Base-by-base conservation (phyloP, 2,797 vertebrate genomes). In the Chanos chanos region DNA sequence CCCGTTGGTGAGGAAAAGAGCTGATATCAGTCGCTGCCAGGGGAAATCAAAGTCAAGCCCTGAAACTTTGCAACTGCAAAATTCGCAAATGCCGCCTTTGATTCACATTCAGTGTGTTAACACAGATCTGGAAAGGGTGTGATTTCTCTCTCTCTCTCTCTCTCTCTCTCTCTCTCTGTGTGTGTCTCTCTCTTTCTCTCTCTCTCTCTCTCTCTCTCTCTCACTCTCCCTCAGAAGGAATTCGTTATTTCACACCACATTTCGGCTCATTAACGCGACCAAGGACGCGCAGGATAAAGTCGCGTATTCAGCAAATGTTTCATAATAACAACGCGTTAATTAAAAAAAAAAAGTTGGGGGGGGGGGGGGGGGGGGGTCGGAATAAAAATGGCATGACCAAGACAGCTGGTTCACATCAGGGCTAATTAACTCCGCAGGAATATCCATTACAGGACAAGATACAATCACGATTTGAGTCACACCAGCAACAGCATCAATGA, bases 51-150 rank as follows among this genome's bases (percentile, higher is more conserved):
- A 27, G 10, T 2, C 18, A 15, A 34, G 7, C 19, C 27, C 47
- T 45, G 34, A 25, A 44, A 47, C 33, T 52, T 63, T 56, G 49
- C 24, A 13, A 52, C 41, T 36, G 31, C 45, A 55, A 41, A 8
- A 19, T 39, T 39, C 53, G 4, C 1, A 5, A 34, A 48, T 8
- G 2, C 27, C 63, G 41, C 44, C 61, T 60, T 69, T 60, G 53
- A 60, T 73, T 70, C 71, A 57, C 61, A 56, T 44, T 47, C 36
- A 4, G 52, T 22, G 57, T 51, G 61, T 64, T 68, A 65, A 40
- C 56, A 54, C 47, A 37, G 63, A 49, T 62, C 51, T 66, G 34
- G 31, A 52, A 61, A 62, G 40, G 65, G 27, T 39, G 54, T 13
- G 34, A 54, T 22, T 36, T 43, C 36, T 39, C 7, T 36, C 62